phyloP scores from a whole-genome alignment of 2,113 vertebrate genomes.

The Mionectes macconnelli region DNA sequence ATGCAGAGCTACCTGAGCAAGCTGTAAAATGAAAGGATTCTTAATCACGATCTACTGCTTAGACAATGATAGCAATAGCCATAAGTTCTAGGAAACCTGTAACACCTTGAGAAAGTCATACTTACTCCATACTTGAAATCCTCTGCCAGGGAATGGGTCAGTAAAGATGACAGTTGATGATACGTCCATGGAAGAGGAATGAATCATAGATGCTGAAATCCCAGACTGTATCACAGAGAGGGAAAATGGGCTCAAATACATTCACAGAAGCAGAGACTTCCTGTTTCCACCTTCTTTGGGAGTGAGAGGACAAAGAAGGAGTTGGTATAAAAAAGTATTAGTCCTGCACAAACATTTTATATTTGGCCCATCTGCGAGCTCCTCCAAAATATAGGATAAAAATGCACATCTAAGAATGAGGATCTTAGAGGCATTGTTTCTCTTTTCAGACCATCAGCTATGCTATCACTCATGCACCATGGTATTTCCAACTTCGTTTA shows the following conservation, averaged over 20 bases:
- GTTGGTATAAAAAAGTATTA: background rate
- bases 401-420: background rate
- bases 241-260: background rate
- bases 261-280: background rate
- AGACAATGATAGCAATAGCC: background rate
- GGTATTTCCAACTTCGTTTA: background rate
- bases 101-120: background rate
- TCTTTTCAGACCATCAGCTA: background rate
- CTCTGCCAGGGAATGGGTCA: accelerated
- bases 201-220: background rate
- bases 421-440: background rate
- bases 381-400: background rate
- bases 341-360: background rate
- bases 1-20: background rate
- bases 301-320: background rate
- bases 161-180: background rate
- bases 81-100: background rate
- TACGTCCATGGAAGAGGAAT: background rate
- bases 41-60: background rate
- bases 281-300: background rate
- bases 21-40: background rate
- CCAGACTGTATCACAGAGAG: background rate
- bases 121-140: background rate
- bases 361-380: background rate
- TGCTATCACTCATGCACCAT: background rate